Evolutionary conservation across 2,113 vertebrate species (phyloP).

Genomic region (Sebastes fasciatus): DNA sequence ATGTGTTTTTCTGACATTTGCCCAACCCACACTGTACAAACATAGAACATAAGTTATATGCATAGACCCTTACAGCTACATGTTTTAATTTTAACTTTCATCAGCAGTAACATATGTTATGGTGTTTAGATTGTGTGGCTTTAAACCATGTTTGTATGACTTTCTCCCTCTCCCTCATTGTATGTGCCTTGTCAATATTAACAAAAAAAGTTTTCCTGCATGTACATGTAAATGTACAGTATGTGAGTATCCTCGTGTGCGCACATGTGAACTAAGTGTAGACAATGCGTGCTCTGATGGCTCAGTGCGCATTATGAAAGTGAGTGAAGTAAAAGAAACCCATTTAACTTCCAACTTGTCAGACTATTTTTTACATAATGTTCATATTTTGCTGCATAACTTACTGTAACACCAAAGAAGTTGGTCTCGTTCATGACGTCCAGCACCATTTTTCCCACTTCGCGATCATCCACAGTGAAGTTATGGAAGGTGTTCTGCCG

Average conservation of each 20-base stretch:
- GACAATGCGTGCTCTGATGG: not conserved
- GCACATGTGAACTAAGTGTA: not conserved
- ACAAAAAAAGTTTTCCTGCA: not conserved
- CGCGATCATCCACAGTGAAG: conserved; percentile 95
- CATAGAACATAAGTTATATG: not conserved
- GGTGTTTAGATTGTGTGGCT: not conserved
- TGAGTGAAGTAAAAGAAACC: not conserved
- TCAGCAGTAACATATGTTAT: not conserved
- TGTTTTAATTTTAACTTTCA: not conserved
- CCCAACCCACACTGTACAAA: not conserved
- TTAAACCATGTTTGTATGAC: not conserved
- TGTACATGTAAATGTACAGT: not conserved
- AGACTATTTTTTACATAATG: not conserved
- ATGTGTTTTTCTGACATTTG: conserved; percentile 27
- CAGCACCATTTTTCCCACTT: conserved; percentile 95
- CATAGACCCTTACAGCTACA: not conserved
- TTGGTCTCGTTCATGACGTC: conserved; percentile 99
- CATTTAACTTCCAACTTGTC: not conserved
- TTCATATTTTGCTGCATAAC: conserved; percentile 53
- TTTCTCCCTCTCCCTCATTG: not conserved
- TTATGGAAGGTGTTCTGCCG: conserved; percentile 91
- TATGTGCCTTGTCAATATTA: conserved; percentile 1
- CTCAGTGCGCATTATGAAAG: not conserved
- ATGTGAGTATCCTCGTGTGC: not conserved
- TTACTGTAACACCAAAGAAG: conserved; percentile 98